phyloP scores from a whole-genome alignment of 2,888 invertebrate species.

The Polia nebulosa region DNA sequence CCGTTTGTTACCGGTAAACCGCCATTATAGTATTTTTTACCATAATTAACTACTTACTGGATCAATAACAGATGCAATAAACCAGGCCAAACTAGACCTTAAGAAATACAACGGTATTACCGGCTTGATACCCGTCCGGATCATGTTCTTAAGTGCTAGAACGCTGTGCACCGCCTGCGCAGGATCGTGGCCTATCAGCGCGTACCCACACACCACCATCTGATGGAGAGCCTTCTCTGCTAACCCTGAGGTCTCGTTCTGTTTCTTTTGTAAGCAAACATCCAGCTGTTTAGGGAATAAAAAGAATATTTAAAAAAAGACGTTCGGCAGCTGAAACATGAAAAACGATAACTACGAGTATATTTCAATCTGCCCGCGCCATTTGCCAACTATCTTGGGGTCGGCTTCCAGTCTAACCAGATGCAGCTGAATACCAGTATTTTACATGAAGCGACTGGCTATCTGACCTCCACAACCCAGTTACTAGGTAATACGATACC shows the following conservation, averaged over 20 bases:
- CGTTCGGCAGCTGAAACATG: too few species aligned
- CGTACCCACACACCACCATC: slow-evolving; percentile 88
- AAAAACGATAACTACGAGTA: too few species aligned
- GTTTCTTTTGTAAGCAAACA: slow-evolving; percentile 74
- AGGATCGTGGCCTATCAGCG: slow-evolving; percentile 87
- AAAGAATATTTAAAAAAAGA: background rate
- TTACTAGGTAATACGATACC: too few species aligned
- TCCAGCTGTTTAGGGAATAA: slow-evolving; percentile 72
- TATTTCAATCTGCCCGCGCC: too few species aligned
- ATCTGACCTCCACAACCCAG: too few species aligned
- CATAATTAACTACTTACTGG: too few species aligned
- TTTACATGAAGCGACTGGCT: too few species aligned
- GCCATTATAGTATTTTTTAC: too few species aligned
- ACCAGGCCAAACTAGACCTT: background rate
- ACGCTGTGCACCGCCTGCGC: slow-evolving; percentile 82
- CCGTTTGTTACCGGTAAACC: too few species aligned
- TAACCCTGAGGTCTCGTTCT: slow-evolving; percentile 79
- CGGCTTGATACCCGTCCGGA: slow-evolving; percentile 78
- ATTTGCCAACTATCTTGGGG: too few species aligned
- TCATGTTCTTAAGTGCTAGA: slow-evolving; percentile 81
- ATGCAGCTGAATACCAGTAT: too few species aligned
- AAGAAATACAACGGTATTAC: slow-evolving; percentile 67
- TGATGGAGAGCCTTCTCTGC: slow-evolving; percentile 87
- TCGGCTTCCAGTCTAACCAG: too few species aligned
- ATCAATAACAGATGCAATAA: background rate